A percentile compares a stretch with the other conserved stretches of the same genome.
phyloP scores from a whole-genome alignment of 2,797 vertebrate species.

The Petrocephalus sullivani region DNA sequence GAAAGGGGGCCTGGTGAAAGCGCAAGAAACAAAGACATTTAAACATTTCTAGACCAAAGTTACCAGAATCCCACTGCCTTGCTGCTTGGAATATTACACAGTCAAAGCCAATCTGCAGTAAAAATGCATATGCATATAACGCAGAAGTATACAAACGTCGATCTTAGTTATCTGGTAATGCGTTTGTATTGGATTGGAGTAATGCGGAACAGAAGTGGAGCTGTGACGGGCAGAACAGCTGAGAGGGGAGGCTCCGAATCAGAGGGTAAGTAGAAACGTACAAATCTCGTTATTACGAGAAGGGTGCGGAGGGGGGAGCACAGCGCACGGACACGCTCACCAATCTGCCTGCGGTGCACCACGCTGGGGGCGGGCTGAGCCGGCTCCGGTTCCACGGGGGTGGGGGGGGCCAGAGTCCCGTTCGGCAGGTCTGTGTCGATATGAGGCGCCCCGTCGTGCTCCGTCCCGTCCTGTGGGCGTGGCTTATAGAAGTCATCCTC shows the following conservation, averaged over 20 bases:
- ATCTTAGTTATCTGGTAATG: neutral
- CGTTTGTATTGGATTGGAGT: neutral
- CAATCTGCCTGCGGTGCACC: slow-evolving; percentile 82
- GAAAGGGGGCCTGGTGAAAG: neutral
- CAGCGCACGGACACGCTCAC: slow-evolving; percentile 49
- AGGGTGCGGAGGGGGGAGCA: neutral
- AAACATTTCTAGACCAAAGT: neutral
- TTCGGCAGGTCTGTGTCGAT: slow-evolving; percentile 25
- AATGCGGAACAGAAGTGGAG: neutral
- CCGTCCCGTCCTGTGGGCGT: slow-evolving; percentile 37
- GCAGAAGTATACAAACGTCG: neutral
- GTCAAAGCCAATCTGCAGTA: neutral
- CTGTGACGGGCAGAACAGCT: neutral
- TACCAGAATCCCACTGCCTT: neutral
- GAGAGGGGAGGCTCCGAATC: neutral
- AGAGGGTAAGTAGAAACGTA: neutral
- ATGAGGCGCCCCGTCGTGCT: slow-evolving; percentile 35
- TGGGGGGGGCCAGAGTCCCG: neutral
- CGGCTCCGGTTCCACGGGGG: slow-evolving; percentile 30
- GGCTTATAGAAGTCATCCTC: slow-evolving; percentile 90
- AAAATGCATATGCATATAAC: neutral
- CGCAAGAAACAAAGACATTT: neutral
- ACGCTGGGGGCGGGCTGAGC: slow-evolving; percentile 56
- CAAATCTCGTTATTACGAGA: neutral
- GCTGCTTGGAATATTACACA: neutral